A percentile compares a stretch with the other conserved stretches of the same genome.
phyloP scores from a whole-genome alignment of 2,113 vertebrate genomes.

The Lucifuga dentata region DNA sequence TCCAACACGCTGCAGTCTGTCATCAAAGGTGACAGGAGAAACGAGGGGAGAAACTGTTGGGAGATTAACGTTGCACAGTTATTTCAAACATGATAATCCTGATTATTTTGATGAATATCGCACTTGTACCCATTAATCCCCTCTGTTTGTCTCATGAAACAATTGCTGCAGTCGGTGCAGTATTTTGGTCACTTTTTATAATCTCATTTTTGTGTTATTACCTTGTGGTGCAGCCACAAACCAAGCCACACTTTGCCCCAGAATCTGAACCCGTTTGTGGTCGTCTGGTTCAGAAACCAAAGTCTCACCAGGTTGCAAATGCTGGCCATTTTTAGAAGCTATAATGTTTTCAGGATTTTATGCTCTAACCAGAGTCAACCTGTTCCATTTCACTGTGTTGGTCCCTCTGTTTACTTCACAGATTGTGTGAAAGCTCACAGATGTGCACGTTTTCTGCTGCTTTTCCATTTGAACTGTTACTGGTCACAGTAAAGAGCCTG shows the following conservation, averaged over 20 bases:
- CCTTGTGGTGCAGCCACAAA: neutral
- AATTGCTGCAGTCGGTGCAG: neutral
- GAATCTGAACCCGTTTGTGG: conserved; percentile 25
- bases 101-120: conserved; percentile 9
- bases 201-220: conserved; percentile 9
- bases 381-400: neutral
- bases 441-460: conserved; percentile 2
- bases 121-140: no score
- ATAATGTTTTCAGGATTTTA: conserved; percentile 10
- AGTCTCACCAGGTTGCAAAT: conserved; percentile 1
- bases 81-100: conserved; percentile 29
- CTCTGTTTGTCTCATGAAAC: no score
- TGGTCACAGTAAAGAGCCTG: neutral
- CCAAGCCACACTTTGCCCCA: conserved; percentile 1
- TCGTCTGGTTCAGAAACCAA: conserved; percentile 5
- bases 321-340: conserved; percentile 20
- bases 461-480: neutral
- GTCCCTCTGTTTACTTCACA: neutral
- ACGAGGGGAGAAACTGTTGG: neutral
- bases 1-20: conserved; percentile 41
- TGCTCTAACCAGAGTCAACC: neutral
- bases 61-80: conserved; percentile 8
- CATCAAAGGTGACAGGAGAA: conserved; percentile 26
- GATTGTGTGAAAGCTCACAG: neutral
- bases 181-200: neutral